Base-by-base conservation (phyloP, 2,888 invertebrate species). In the Eurytoma californica region DNA sequence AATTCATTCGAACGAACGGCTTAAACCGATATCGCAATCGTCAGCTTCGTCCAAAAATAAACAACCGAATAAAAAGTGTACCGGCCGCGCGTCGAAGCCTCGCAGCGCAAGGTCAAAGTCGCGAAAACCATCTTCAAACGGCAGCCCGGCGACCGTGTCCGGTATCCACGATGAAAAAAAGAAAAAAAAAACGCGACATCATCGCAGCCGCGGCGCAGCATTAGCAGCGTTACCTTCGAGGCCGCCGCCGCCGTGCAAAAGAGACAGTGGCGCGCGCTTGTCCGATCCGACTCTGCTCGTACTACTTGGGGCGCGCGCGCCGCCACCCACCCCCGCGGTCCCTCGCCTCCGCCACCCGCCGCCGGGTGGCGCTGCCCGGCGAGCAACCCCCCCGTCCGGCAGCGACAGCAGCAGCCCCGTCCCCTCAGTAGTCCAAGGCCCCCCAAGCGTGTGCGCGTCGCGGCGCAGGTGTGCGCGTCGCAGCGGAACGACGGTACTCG, bases 401-500 rank as follows among this genome's bases (percentile, higher is more conserved):
- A 49, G 24, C 60, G 63, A 7, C 24, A 39, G 39, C 49, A 18
- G 18, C 28, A 20, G 13, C 60, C 47, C 39, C 24, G 24, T 16
- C 49, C 16, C 12, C 28, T 14, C 47, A 39, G 61, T 39, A 61
- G 30, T 39, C 39, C 61, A 28, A n/a, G 39, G 61, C 39, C 30
- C 24, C 2, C 39, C 57, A 28, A 60, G 60, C 3, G 30, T 7
- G 60, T 16, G 60, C 14, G 28, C 28, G 30, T 28, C 20, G 28
- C 47, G 20, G 51, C 20, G 39, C 39, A 39, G 39, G 84, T 81
- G 84, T 84, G 83, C 82, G 81, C 82, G 80, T 81, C 69, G 73
- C 77, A 39, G 39, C 39, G 39, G 7, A 39, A 39, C 39, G 39
- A 39, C 39, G 39, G 39, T 7, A 39, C 39, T 9, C 39, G 39